These are phyloP conservation scores for Petaurus breviceps DNA, from an alignment of 2,113 vertebrate genomes.

Conservation along the genomic window DNA sequence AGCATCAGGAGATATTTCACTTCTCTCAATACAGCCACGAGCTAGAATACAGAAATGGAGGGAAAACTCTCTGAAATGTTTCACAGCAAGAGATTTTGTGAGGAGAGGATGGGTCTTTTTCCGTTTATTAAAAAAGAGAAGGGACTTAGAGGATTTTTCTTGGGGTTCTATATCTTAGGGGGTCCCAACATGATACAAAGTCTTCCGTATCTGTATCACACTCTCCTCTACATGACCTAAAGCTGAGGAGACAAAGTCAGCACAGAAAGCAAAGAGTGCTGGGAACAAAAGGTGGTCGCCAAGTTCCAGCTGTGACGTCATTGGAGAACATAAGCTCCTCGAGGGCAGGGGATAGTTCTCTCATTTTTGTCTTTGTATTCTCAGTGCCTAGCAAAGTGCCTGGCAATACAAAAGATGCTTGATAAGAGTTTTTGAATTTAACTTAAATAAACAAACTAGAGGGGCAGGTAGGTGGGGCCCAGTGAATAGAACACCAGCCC, in stretches of 20 bases:
- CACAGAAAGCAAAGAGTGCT: background rate
- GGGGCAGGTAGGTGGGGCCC: too few relatives aligned
- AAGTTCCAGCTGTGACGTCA: background rate
- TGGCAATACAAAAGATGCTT: background rate
- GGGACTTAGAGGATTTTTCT: background rate
- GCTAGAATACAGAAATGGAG: constrained; percentile 73
- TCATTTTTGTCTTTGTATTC: background rate
- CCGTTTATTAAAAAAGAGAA: background rate
- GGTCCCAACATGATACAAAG: background rate
- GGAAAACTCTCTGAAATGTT: background rate
- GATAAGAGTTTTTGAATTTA: background rate
- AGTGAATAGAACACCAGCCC: too few relatives aligned
- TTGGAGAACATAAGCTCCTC: background rate
- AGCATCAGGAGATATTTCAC: constrained; percentile 88
- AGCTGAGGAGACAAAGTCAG: background rate
- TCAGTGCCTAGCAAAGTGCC: background rate
- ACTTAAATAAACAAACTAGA: background rate
- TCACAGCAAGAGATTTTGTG: background rate
- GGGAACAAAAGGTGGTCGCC: background rate
- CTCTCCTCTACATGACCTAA: background rate
- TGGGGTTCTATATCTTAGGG: background rate
- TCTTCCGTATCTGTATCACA: background rate
- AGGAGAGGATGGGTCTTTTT: background rate
- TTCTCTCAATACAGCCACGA: constrained; percentile 87
- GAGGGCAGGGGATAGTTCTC: background rate